Conservation (phyloP, 2,113 vertebrate genomes). For the Hydrolagus affinis region DNA sequence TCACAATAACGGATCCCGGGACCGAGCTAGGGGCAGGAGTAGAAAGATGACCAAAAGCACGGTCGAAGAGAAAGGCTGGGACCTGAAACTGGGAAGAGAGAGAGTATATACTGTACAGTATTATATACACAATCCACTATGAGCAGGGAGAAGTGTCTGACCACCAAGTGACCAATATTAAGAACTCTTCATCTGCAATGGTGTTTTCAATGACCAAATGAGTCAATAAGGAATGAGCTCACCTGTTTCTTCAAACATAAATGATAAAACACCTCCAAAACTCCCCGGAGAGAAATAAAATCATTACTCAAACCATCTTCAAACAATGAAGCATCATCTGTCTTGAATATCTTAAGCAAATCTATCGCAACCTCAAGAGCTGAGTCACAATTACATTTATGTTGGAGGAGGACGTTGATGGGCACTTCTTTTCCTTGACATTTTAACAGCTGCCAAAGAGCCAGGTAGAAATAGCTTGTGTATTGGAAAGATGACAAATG, state of each 20-base stretch:
- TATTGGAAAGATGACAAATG: not conserved
- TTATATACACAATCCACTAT: too few relatives aligned
- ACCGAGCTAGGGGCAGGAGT: too few relatives aligned
- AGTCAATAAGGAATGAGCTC: not conserved
- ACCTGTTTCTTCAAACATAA: not conserved
- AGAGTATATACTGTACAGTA: too few relatives aligned
- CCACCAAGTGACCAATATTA: too few relatives aligned
- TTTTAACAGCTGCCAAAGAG: conserved; percentile 16
- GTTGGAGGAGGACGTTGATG: too few relatives aligned
- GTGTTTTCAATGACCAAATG: conserved; percentile 1
- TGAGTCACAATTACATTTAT: not conserved
- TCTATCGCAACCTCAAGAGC: too few relatives aligned
- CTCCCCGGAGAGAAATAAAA: not conserved
- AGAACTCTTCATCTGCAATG: not conserved
- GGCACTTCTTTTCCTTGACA: not conserved
- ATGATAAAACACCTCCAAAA: not conserved
- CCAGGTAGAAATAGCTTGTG: conserved; percentile 8
- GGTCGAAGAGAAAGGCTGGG: too few relatives aligned
- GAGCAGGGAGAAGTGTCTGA: too few relatives aligned
- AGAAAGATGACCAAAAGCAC: too few relatives aligned
- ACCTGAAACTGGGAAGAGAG: too few relatives aligned
- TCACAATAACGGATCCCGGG: too few relatives aligned
- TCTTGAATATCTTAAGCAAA: not conserved
- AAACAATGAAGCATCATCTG: conserved; percentile 6
- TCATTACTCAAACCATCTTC: not conserved